Percentiles rank a stretch among this genome's conserved stretches.
Conservation (phyloP, 2,113 vertebrate genomes). For the Gnathochromis pfefferi region DNA sequence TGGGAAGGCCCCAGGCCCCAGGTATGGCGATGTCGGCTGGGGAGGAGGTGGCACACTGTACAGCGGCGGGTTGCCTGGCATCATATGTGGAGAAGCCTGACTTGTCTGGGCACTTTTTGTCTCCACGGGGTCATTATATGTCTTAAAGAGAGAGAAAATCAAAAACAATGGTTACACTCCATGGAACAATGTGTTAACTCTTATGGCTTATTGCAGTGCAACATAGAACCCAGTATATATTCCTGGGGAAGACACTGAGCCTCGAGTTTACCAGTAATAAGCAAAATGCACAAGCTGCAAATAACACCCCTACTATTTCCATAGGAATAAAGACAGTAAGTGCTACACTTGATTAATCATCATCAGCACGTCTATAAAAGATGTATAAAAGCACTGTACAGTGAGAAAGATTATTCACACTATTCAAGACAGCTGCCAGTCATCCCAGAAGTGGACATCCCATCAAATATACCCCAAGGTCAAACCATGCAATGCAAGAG, state of each 20-base stretch:
- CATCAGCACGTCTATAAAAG: background rate
- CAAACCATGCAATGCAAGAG: background rate
- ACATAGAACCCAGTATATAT: background rate
- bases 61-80: slow-evolving; percentile 84
- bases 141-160: slow-evolving; percentile 63
- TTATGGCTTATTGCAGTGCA: background rate
- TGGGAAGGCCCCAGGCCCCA: slow-evolving; percentile 86
- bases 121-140: slow-evolving; percentile 86
- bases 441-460: background rate
- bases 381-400: background rate
- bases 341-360: background rate
- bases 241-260: background rate
- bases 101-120: slow-evolving; percentile 79
- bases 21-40: slow-evolving; percentile 84
- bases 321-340: background rate
- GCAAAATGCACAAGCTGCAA: background rate
- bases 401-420: background rate
- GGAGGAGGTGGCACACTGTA: slow-evolving; percentile 85
- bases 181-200: background rate
- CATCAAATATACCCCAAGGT: background rate
- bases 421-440: background rate
- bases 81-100: slow-evolving; percentile 89
- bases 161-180: background rate
- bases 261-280: background rate
- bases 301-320: background rate